phyloP scores from a whole-genome alignment of 2,113 vertebrate genomes.

The Chloebia gouldiae region DNA sequence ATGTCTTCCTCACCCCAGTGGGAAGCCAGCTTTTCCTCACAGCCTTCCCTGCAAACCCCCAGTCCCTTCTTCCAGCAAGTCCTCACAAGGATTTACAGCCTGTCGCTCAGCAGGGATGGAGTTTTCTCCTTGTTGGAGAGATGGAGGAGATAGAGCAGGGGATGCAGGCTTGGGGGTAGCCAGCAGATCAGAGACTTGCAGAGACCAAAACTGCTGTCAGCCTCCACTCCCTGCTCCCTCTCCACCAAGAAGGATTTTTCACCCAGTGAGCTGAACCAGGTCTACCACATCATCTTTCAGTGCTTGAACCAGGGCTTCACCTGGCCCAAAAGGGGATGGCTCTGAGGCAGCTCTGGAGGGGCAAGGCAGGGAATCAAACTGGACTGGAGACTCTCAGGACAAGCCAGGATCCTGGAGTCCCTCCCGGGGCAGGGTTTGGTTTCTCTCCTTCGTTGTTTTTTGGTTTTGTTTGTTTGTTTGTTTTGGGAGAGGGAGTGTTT shows the following conservation, averaged over 20 bases:
- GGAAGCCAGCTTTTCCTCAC: not conserved
- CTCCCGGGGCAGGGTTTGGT: not conserved
- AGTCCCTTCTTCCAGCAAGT: not conserved
- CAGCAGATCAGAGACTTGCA: not conserved
- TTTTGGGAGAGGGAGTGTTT: no score
- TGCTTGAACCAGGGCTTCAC: not conserved
- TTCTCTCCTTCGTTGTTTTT: not conserved
- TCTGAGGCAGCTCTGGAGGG: rapidly evolving
- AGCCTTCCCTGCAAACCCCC: not conserved
- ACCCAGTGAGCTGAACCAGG: not conserved
- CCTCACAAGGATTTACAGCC: not conserved
- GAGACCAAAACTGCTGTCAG: not conserved
- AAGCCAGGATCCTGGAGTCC: not conserved
- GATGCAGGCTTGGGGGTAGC: not conserved
- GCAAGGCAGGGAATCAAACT: not conserved
- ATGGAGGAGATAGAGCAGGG: not conserved
- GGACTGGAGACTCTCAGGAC: not conserved
- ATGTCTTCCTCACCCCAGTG: not conserved
- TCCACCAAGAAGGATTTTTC: not conserved
- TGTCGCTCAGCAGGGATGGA: not conserved
- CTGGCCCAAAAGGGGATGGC: not conserved
- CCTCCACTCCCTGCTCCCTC: not conserved
- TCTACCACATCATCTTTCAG: not conserved
- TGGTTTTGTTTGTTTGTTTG: not conserved
- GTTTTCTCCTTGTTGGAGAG: not conserved